Evolutionary conservation across 2,888 invertebrate genomes (phyloP).

Genomic region (Ophion costatus): DNA sequence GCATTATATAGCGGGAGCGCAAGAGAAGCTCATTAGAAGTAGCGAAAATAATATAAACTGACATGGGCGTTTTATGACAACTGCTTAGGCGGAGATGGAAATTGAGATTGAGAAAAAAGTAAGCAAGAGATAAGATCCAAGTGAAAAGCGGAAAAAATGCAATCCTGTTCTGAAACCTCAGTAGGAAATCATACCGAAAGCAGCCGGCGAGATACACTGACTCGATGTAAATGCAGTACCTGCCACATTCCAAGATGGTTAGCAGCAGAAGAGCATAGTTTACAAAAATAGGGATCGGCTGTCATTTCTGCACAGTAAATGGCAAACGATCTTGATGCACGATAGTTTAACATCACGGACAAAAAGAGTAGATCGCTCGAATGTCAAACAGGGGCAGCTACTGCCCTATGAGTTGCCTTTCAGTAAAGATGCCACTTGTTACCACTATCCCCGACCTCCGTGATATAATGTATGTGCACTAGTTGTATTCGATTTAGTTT

Average conservation of each 20-base stretch:
- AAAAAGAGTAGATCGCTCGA: no score
- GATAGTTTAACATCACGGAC: no score
- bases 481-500: no score
- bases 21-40: background rate
- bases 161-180: background rate
- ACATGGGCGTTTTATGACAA: slow-evolving; percentile 58
- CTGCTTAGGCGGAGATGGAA: slow-evolving; percentile 9
- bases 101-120: slow-evolving; percentile 3
- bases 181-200: slow-evolving; percentile 14
- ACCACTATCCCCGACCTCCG: no score
- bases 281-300: no score
- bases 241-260: background rate
- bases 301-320: no score
- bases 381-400: no score
- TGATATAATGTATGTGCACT: no score
- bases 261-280: background rate
- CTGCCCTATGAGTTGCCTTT: no score
- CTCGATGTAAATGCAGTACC: slow-evolving; percentile 5
- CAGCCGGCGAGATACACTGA: slow-evolving; percentile 1
- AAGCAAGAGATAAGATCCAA: slow-evolving; percentile 25
- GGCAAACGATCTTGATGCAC: no score
- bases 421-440: no score
- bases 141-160: slow-evolving; percentile 46
- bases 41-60: slow-evolving; percentile 60
- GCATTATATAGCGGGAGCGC: background rate